These are phyloP conservation scores for Pseudocheirus occidentalis DNA, from an alignment of 2,797 vertebrate genomes.

Conservation along the genomic window DNA sequence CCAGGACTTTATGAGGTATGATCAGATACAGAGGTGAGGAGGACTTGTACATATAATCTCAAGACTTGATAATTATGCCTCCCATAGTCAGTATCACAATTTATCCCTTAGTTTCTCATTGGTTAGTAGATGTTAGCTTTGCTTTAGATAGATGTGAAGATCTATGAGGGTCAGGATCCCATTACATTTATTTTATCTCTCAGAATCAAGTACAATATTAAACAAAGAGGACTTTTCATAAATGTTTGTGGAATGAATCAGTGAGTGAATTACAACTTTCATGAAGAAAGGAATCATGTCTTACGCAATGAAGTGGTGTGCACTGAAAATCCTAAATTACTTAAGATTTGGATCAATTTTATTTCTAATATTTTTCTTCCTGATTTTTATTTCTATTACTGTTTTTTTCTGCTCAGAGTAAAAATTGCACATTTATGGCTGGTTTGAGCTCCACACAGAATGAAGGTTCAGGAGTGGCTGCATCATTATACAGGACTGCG, in stretches of 20 bases:
- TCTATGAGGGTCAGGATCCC: background rate
- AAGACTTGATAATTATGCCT: background rate
- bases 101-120: background rate
- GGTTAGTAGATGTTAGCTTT: background rate
- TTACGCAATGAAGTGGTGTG: background rate
- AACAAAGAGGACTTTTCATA: background rate
- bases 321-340: background rate
- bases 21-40: background rate
- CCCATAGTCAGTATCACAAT: background rate
- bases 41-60: background rate
- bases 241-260: background rate
- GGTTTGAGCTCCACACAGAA: background rate
- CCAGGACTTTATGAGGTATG: background rate
- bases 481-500: background rate
- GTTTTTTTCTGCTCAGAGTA: background rate
- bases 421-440: background rate
- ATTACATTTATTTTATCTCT: background rate
- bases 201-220: background rate
- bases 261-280: background rate
- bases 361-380: background rate
- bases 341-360: background rate
- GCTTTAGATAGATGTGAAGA: background rate
- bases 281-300: background rate
- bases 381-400: background rate
- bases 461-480: background rate